phyloP scores from a whole-genome alignment of 2,888 invertebrate genomes.

The Standfussiana lucernea region DNA sequence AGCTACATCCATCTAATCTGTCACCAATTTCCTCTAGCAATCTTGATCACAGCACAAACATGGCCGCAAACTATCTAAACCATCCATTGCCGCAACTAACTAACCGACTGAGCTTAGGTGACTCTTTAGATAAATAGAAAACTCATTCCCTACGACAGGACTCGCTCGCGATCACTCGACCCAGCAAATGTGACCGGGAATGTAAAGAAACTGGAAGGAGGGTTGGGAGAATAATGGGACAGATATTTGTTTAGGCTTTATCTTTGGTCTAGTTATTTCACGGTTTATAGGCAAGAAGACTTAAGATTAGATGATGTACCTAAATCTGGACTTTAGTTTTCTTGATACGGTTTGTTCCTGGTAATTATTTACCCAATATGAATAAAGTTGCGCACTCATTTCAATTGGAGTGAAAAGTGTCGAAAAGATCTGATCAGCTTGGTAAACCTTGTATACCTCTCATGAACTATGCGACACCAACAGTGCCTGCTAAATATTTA shows the following conservation, averaged over 20 bases:
- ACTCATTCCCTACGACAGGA: slow-evolving; percentile 73
- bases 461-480: background rate
- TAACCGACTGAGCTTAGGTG: slow-evolving; percentile 70
- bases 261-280: slow-evolving; percentile 24
- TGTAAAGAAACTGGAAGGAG: slow-evolving; percentile 68
- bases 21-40: slow-evolving; percentile 47
- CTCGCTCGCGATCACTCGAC: slow-evolving; percentile 73
- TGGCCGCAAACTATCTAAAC: slow-evolving; percentile 57
- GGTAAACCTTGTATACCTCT: background rate
- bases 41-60: slow-evolving; percentile 58
- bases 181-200: slow-evolving; percentile 71
- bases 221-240: slow-evolving; percentile 20
- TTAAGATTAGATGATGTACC: background rate
- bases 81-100: slow-evolving; percentile 70
- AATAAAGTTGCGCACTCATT: background rate
- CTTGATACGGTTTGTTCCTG: background rate
- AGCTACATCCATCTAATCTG: slow-evolving; percentile 40
- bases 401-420: background rate
- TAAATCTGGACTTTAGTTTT: background rate
- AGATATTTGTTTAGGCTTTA: slow-evolving; percentile 29
- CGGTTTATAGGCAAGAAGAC: background rate
- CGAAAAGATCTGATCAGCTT: background rate
- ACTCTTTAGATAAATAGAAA: slow-evolving; percentile 80
- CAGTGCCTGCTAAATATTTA: background rate
- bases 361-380: background rate